Evolutionary conservation across 2,888 invertebrate species (phyloP).

Genomic region (Hyalella azteca): DNA sequence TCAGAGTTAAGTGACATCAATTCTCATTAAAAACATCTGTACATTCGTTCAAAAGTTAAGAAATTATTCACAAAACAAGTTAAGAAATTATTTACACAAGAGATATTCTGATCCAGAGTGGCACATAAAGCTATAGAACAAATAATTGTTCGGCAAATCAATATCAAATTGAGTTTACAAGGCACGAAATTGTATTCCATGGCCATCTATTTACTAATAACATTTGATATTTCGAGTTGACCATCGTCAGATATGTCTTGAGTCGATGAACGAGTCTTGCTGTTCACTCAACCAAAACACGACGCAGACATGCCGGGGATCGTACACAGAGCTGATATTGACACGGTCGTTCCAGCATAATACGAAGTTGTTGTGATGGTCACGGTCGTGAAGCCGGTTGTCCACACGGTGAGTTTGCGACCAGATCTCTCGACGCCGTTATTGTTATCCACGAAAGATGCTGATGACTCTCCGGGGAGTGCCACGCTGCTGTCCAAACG

Average conservation of each 20-base stretch:
- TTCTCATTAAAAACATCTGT: too few relatives aligned
- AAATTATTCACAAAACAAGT: background rate
- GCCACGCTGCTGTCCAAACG: background rate
- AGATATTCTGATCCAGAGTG: constrained; percentile 18
- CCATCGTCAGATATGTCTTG: too few relatives aligned
- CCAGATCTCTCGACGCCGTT: background rate
- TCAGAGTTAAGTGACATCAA: too few relatives aligned
- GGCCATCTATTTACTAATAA: too few relatives aligned
- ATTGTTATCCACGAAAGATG: background rate
- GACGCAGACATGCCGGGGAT: background rate
- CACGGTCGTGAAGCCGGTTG: constrained; percentile 34
- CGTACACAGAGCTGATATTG: constrained; percentile 43
- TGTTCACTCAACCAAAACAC: constrained; percentile 4
- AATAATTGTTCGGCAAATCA: too few relatives aligned
- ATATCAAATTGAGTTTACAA: too few relatives aligned
- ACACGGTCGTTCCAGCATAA: constrained; percentile 41
- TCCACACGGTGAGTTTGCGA: constrained; percentile 35
- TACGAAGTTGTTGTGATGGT: constrained; percentile 43
- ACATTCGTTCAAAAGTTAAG: too few relatives aligned
- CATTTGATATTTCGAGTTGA: too few relatives aligned
- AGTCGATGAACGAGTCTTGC: too few relatives aligned
- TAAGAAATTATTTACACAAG: background rate
- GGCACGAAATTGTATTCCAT: too few relatives aligned
- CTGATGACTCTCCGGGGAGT: background rate
- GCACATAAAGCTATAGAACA: background rate